Conservation (phyloP, 2,888 invertebrate species). For the Elegia similella region DNA sequence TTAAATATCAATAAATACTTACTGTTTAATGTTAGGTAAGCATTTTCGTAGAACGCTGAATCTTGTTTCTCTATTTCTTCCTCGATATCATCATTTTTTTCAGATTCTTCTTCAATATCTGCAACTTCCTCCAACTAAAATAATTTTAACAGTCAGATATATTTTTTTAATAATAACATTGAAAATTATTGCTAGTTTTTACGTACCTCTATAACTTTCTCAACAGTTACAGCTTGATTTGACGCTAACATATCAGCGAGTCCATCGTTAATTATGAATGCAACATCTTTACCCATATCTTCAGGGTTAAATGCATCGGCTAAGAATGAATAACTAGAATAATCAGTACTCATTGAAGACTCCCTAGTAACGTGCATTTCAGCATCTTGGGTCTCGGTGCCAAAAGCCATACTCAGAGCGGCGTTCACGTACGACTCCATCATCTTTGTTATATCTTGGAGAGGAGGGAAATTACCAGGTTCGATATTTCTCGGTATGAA, state of each 20-base stretch:
- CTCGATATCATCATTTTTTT: slow-evolving; percentile 23
- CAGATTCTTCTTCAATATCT: slow-evolving; percentile 14
- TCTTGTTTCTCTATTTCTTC: slow-evolving; percentile 32
- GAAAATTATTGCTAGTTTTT: neutral
- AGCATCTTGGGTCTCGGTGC: slow-evolving; percentile 28
- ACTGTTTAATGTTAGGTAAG: slow-evolving; percentile 64
- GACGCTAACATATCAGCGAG: slow-evolving; percentile 24
- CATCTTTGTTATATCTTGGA: slow-evolving; percentile 47
- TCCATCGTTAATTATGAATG: slow-evolving; percentile 44
- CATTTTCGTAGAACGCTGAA: slow-evolving; percentile 47
- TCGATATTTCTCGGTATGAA: slow-evolving; percentile 10
- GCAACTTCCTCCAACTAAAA: slow-evolving; percentile 12
- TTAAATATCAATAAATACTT: slow-evolving; percentile 32
- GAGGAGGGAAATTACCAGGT: slow-evolving; percentile 10
- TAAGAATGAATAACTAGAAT: slow-evolving; percentile 54
- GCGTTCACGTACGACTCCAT: slow-evolving; percentile 50
- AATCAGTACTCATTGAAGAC: slow-evolving; percentile 32
- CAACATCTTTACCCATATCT: slow-evolving; percentile 39
- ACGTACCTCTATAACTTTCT: slow-evolving; percentile 28
- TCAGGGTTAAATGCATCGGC: slow-evolving; percentile 40
- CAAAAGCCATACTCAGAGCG: slow-evolving; percentile 39
- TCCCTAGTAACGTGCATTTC: slow-evolving; percentile 27
- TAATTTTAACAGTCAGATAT: neutral
- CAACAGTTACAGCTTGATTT: slow-evolving; percentile 29
- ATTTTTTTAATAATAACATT: no score